Evolutionary conservation across 2,888 invertebrate genomes (phyloP).

Genomic region (Dinocampus coccinellae): DNA sequence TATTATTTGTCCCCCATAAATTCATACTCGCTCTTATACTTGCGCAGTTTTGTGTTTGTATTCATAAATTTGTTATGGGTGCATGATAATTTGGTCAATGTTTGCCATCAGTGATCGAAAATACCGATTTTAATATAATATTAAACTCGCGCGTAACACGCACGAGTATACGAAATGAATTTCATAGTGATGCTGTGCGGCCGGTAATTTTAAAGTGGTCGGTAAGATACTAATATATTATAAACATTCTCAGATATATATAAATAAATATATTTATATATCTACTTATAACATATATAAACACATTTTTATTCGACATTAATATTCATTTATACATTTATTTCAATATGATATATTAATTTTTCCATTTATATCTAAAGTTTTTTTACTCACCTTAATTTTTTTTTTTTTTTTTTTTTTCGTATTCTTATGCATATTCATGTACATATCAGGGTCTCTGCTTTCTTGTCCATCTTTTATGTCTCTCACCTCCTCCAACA

Average conservation of each 20-base stretch:
- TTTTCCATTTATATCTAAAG: too few relatives aligned
- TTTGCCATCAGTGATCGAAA: constrained; percentile 14
- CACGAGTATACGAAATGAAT: constrained; percentile 36
- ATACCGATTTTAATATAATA: background rate
- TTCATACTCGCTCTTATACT: too few relatives aligned
- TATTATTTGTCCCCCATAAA: too few relatives aligned
- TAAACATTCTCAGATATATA: background rate
- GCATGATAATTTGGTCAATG: constrained; percentile 26
- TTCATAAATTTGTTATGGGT: too few relatives aligned
- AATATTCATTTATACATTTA: too few relatives aligned
- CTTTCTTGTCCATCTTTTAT: background rate
- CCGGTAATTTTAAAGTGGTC: constrained; percentile 57
- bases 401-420: too few relatives aligned
- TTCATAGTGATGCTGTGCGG: constrained; percentile 44
- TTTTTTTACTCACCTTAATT: too few relatives aligned
- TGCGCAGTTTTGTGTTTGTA: too few relatives aligned
- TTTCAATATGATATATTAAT: too few relatives aligned
- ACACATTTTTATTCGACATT: too few relatives aligned
- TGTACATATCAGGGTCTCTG: background rate
- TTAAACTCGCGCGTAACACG: constrained; percentile 22
- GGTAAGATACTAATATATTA: constrained; percentile 50
- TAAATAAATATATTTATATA: background rate
- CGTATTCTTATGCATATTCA: background rate
- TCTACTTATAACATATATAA: too few relatives aligned
- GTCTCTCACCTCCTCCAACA: background rate